Evolutionary conservation across 2,113 vertebrate genomes (phyloP).

Genomic region (Manacus vitellinus): DNA sequence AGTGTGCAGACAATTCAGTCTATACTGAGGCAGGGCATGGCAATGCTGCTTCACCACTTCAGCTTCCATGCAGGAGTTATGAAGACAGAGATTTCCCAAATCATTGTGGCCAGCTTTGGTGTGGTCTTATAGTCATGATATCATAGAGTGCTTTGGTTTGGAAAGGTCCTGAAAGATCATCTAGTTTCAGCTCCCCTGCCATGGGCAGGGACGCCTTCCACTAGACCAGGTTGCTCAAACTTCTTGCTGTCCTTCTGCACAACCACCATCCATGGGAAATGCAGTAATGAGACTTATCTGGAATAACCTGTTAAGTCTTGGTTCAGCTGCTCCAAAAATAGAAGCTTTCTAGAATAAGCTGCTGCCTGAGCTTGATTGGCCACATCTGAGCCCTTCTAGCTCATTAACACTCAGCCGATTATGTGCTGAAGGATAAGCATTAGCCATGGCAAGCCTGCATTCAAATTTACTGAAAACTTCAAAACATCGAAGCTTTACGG

Average conservation of each 20-base stretch:
- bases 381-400: neutral
- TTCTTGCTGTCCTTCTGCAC: neutral
- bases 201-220: neutral
- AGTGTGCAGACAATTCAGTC: neutral
- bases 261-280: neutral
- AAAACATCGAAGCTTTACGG: neutral
- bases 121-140: neutral
- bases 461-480: neutral
- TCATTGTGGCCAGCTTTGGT: neutral
- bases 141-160: neutral
- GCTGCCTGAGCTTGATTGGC: neutral
- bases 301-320: neutral
- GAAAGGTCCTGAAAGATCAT: neutral
- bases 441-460: neutral
- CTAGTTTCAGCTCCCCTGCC: neutral
- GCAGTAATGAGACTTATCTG: neutral
- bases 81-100: neutral
- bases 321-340: conserved; percentile 35
- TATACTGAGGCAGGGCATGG: accelerated
- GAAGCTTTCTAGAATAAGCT: neutral
- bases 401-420: neutral
- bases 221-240: neutral
- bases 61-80: neutral
- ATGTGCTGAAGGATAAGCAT: neutral
- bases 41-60: neutral